Percentiles rank a stretch among this genome's conserved stretches.
phyloP scores from a whole-genome alignment of 2,113 vertebrate species.

The Anoura caudifer region DNA sequence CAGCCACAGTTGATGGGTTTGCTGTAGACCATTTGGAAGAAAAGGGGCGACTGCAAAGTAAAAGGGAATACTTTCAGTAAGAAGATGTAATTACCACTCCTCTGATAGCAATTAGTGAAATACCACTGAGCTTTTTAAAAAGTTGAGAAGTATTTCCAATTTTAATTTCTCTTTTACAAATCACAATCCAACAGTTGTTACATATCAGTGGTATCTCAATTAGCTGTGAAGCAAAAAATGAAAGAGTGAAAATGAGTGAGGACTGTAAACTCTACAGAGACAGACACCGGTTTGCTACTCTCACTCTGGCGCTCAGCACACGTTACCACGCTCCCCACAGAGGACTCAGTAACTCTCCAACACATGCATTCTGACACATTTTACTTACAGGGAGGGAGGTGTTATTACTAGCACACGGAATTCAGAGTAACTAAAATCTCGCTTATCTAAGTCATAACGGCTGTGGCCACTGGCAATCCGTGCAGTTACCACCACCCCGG shows the following conservation, averaged over 20 bases:
- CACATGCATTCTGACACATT: not conserved
- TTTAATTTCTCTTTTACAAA: slow-evolving; percentile 37
- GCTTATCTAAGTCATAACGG: not conserved
- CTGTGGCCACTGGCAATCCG: not conserved
- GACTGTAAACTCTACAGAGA: not conserved
- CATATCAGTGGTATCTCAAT: not conserved
- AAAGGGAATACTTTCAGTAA: slow-evolving; percentile 21
- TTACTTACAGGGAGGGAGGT: not conserved
- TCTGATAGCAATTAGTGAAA: not conserved
- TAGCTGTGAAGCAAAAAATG: not conserved
- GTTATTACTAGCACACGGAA: not conserved
- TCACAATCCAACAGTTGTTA: not conserved
- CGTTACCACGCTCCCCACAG: not conserved
- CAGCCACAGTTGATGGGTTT: slow-evolving; percentile 82
- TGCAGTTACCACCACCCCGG: not conserved
- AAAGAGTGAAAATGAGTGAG: not conserved
- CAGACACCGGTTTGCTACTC: not conserved
- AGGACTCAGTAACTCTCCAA: not conserved
- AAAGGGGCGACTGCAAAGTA: slow-evolving; percentile 88
- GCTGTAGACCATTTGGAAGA: slow-evolving; percentile 94
- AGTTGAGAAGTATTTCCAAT: slow-evolving; percentile 1
- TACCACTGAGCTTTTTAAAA: not conserved
- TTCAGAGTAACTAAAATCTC: not conserved
- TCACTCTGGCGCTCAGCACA: not conserved
- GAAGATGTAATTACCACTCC: not conserved